phyloP scores from a whole-genome alignment of 1,140 invertebrate genomes.

The Achroia grisella region DNA sequence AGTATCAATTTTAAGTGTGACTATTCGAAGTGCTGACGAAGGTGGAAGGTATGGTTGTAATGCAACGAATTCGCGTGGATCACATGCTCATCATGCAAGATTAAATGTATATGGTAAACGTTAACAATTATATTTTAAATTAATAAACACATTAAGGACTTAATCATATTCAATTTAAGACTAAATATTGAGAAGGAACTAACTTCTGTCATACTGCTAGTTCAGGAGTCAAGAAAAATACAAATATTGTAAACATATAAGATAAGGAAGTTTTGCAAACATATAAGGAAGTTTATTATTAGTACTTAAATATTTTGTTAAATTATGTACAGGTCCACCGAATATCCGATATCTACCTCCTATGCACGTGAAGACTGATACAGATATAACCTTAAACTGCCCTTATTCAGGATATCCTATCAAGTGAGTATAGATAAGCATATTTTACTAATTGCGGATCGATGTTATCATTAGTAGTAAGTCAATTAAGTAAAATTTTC shows the following conservation, averaged over 20 bases:
- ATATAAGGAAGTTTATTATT: too few species aligned
- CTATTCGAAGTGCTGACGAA: constrained; percentile 57
- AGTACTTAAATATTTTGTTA: constrained; percentile 2
- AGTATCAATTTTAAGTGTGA: constrained; percentile 60
- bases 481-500: too few species aligned
- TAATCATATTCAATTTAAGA: too few species aligned
- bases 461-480: too few species aligned
- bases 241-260: too few species aligned
- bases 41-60: constrained; percentile 63
- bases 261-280: too few species aligned
- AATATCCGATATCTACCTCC: constrained; percentile 86
- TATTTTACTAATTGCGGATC: too few species aligned
- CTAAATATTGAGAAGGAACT: too few species aligned
- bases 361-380: constrained; percentile 86
- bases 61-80: constrained; percentile 57
- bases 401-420: constrained; percentile 92
- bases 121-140: too few species aligned
- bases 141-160: too few species aligned
- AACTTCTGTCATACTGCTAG: too few species aligned
- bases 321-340: constrained; percentile 79
- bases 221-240: too few species aligned
- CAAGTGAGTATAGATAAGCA: constrained; percentile 59
- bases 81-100: constrained; percentile 55
- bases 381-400: constrained; percentile 84
- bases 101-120: constrained; percentile 62